Evolutionary conservation across 1,140 invertebrate species (phyloP).

Genomic region (Zaprionus vittiger): DNA sequence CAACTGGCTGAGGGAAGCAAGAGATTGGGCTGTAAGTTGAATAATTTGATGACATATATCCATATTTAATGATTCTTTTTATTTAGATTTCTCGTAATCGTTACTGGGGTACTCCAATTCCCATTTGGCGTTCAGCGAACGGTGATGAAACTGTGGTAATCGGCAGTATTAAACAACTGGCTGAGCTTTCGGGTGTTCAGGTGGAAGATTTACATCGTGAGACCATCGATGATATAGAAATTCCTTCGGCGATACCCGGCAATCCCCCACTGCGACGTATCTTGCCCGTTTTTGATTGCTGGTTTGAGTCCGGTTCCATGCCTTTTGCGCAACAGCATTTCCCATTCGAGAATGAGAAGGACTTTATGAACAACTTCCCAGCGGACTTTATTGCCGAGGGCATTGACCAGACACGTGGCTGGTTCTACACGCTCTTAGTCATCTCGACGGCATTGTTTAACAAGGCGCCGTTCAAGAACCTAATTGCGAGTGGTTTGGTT

Average conservation of each 20-base stretch:
- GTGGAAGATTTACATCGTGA: slow-evolving; percentile 98
- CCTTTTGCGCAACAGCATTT: slow-evolving; percentile 99
- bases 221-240: slow-evolving; percentile 96
- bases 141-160: slow-evolving; percentile 97
- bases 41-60: neutral
- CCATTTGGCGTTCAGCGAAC: slow-evolving; percentile 98
- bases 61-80: neutral
- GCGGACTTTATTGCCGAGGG: slow-evolving; percentile 99
- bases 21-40: slow-evolving; percentile 96
- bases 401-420: slow-evolving; percentile 99
- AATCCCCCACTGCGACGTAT: slow-evolving; percentile 93
- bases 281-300: slow-evolving; percentile 99
- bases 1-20: slow-evolving; percentile 98
- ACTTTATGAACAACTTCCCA: slow-evolving; percentile 98
- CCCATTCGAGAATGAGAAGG: slow-evolving; percentile 96
- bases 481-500: slow-evolving; percentile 98
- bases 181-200: slow-evolving; percentile 91
- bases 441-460: slow-evolving; percentile 98
- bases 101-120: slow-evolving; percentile 99
- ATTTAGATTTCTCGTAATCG: slow-evolving; percentile 92
- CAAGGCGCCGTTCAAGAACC: slow-evolving; percentile 98
- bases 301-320: slow-evolving; percentile 99
- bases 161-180: slow-evolving; percentile 96
- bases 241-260: slow-evolving; percentile 94
- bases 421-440: slow-evolving; percentile 99